Evolutionary conservation across 2,888 invertebrate species (phyloP).

Genomic region (Cheilosia vulpina): DNA sequence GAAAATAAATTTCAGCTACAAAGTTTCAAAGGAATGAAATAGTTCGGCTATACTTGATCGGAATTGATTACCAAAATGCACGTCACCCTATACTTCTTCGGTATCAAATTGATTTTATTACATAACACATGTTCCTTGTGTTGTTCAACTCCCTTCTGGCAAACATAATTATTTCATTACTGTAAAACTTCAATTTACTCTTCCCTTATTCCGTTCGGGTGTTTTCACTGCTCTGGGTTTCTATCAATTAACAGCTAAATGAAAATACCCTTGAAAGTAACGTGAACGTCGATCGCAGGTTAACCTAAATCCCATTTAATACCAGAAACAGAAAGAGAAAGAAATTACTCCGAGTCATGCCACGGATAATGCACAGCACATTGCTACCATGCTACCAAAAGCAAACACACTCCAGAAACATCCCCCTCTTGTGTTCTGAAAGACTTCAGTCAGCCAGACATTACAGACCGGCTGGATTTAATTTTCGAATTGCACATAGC

Average conservation of each 20-base stretch:
- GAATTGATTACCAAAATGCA: slow-evolving; percentile 27
- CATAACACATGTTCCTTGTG: slow-evolving; percentile 47
- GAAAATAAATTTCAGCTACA: too few relatives aligned
- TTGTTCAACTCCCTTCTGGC: slow-evolving; percentile 18
- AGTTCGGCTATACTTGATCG: slow-evolving; percentile 3
- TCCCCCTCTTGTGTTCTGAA: slow-evolving; percentile 8
- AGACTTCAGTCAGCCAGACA: background rate
- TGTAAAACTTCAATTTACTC: slow-evolving; percentile 20
- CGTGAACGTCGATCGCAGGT: slow-evolving; percentile 46
- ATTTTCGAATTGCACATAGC: slow-evolving; percentile 61
- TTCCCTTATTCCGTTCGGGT: slow-evolving; percentile 29
- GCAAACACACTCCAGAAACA: slow-evolving; percentile 44
- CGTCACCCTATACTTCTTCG: background rate
- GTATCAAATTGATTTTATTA: slow-evolving; percentile 23
- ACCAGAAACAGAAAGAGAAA: slow-evolving; percentile 9
- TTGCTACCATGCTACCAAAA: slow-evolving; percentile 29
- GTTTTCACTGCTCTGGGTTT: slow-evolving; percentile 1
- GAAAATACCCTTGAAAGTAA: slow-evolving; percentile 55
- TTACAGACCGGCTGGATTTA: slow-evolving; percentile 34
- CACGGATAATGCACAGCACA: slow-evolving; percentile 37
- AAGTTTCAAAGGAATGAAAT: background rate
- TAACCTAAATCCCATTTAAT: slow-evolving; percentile 55
- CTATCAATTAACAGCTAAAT: slow-evolving; percentile 53
- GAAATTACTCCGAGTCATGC: slow-evolving; percentile 61
- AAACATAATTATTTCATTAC: slow-evolving; percentile 36